Percentiles rank a stretch among this genome's conserved stretches.
Evolutionary conservation across 2,797 vertebrate species (phyloP).

Genomic region (Steatocranus sp.): DNA sequence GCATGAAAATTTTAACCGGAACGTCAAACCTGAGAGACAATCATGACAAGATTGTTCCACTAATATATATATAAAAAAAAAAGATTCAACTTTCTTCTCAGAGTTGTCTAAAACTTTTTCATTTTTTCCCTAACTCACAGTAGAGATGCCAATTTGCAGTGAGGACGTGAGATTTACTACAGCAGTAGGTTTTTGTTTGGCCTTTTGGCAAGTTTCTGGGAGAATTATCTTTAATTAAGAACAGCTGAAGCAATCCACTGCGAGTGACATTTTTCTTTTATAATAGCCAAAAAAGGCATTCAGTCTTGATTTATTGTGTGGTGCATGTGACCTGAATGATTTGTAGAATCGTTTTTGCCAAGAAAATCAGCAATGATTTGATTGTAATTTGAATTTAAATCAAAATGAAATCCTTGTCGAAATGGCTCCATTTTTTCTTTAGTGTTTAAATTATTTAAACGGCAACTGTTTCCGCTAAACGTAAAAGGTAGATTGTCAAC

Average conservation of each 20-base stretch:
- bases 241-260: conserved; percentile 21
- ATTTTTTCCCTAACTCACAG: neutral
- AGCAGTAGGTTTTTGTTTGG: conserved; percentile 14
- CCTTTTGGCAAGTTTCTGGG: conserved; percentile 15
- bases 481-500: neutral
- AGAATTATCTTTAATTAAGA: conserved; percentile 33
- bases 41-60: neutral
- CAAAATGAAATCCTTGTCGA: neutral
- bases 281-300: neutral
- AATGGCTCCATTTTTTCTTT: neutral
- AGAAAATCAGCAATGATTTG: neutral
- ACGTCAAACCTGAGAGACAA: neutral
- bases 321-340: neutral
- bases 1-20: neutral
- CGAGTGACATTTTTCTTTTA: conserved; percentile 3
- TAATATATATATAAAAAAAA: neutral
- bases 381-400: neutral
- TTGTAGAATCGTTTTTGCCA: neutral
- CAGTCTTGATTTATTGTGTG: neutral
- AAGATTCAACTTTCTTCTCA: neutral
- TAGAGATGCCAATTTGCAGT: conserved; percentile 7
- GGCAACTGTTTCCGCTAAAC: neutral
- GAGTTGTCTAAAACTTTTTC: neutral
- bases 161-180: neutral
- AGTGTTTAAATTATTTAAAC: neutral